Base-by-base conservation (phyloP, 2,888 invertebrate species). In the Thereva unica region DNA sequence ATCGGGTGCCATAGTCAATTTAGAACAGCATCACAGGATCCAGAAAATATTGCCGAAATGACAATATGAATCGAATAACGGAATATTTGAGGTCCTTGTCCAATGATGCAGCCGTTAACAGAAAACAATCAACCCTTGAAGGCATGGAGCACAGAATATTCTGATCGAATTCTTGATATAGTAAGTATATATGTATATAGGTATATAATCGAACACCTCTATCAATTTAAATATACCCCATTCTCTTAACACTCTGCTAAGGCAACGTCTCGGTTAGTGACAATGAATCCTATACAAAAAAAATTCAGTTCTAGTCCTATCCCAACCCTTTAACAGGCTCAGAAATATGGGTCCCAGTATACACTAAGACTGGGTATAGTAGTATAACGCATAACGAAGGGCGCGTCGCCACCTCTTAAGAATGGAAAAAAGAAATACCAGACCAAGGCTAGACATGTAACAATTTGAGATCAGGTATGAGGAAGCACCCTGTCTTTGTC, bases 291-390 rank as follows among this genome's bases (percentile, higher is more conserved):
- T 23, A 23, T 56, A 61, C n/a, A n/a, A n/a, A 66, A 66, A 68
- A 66, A 68, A 57, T 68, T 66, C 63, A 63, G 66, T 66, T 56
- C 68, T 52, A 66, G 68, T 56, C 66, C 68, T 68, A 68, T 68
- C 68, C 68, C 68, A 68, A 68, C 54, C 68, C 49, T 55, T 66
- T 37, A 61, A 52, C 66, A 42, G 64, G 63, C 63, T 66, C 66
- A 63, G 66, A 66, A 68, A 68, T 68, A 68, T 68, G 68, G 68
- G 68, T 68, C 68, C 64, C 66, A 56, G 66, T 55, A 54, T 40
- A 66, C n/a, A n/a, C 42, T 57, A 63, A 63, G 63, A 63, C 41
- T 50, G 49, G 63, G 34, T 63, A 34, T 49, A 41, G 41, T 49
- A 41, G 41, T 49, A 41, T 34, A 34, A 35, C 34, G 35, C n/a